These are phyloP conservation scores for Passer montanus DNA, from an alignment of 2,113 vertebrate genomes.

Conservation along the genomic window DNA sequence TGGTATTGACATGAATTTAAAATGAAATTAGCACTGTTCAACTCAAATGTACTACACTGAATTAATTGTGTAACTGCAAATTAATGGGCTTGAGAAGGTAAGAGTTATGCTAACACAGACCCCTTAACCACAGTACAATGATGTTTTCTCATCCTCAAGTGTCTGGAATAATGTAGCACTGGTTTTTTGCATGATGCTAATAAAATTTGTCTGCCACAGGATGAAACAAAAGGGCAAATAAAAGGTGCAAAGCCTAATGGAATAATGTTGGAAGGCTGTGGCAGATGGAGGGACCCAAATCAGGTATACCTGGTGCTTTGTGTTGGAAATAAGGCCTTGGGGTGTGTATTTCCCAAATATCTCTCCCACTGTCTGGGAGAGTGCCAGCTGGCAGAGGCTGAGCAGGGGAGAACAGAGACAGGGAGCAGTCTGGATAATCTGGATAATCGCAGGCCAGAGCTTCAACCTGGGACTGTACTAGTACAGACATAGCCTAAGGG, in stretches of 20 bases:
- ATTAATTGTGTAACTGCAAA: background rate
- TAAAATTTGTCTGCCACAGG: background rate
- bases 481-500: conserved; percentile 15
- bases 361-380: rapidly evolving
- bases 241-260: background rate
- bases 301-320: background rate
- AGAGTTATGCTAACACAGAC: background rate
- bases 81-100: background rate
- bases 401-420: background rate
- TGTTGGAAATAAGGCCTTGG: background rate
- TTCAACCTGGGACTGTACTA: background rate
- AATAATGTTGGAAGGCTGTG: background rate
- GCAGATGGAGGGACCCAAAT: background rate
- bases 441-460: background rate
- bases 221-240: background rate
- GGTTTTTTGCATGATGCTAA: rapidly evolving
- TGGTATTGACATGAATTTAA: background rate
- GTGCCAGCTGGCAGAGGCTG: background rate
- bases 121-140: background rate
- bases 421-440: background rate
- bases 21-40: background rate
- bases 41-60: background rate
- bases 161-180: background rate
- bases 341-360: background rate
- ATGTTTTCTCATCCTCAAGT: background rate